These are phyloP conservation scores for Cyprinus carpio DNA, from an alignment of 2,113 vertebrate genomes.

Conservation along the genomic window DNA sequence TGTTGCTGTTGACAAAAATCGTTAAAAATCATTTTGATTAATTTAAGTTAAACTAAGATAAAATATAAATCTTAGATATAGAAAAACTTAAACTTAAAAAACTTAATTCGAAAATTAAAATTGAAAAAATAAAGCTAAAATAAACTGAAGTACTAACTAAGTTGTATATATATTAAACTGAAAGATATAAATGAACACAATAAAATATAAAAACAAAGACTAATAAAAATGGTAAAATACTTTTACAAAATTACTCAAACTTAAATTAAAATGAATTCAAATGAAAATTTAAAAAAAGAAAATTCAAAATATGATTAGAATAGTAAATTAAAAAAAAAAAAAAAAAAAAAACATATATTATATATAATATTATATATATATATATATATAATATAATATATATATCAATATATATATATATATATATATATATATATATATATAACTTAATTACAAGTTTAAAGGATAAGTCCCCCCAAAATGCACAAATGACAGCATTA, in stretches of 20 bases:
- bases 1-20: not conserved
- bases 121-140: not conserved
- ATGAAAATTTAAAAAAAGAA: not conserved
- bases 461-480: not conserved
- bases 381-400: not conserved
- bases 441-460: not conserved
- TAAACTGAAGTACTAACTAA: not conserved
- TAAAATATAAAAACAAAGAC: not conserved
- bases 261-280: not conserved
- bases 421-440: not conserved
- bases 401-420: not conserved
- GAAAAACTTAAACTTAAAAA: no score
- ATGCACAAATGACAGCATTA: not conserved
- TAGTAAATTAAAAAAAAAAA: no score
- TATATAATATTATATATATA: not conserved
- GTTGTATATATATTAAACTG: no score
- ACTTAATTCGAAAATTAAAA: not conserved
- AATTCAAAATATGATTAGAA: not conserved
- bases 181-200: not conserved
- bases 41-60: no score
- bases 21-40: no score
- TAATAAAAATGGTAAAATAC: not conserved
- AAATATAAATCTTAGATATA: no score
- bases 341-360: no score
- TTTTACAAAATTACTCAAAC: not conserved